A percentile compares a stretch with the other conserved stretches of the same genome.
Conservation (phyloP, 2,797 vertebrate genomes). For the Glyptemys insculpta region DNA sequence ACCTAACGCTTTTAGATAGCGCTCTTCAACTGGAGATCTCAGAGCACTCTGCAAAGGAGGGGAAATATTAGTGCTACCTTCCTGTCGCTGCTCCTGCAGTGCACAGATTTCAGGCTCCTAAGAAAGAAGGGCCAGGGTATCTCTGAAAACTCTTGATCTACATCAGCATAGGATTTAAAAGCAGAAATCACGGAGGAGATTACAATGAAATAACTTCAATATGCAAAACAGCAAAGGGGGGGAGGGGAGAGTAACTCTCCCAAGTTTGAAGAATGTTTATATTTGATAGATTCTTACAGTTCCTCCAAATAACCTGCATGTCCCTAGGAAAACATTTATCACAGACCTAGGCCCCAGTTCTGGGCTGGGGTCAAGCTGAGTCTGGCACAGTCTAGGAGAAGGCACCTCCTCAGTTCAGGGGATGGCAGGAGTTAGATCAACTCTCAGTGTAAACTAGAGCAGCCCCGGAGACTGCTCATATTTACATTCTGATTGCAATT, state of each 20-base stretch:
- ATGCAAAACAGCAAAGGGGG: neutral
- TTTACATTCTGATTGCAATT: neutral
- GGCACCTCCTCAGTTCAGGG: fast-evolving
- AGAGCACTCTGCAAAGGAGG: neutral
- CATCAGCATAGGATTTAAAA: neutral
- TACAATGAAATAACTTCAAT: slow-evolving; percentile 36
- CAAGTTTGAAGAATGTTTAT: neutral
- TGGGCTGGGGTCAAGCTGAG: neutral
- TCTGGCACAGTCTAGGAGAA: neutral
- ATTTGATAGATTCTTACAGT: neutral
- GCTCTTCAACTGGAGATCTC: neutral
- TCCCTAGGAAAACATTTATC: neutral
- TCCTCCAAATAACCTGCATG: neutral
- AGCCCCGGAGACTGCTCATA: neutral
- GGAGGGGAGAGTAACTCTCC: neutral
- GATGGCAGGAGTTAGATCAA: neutral
- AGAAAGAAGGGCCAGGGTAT: neutral
- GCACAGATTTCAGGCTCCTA: fast-evolving
- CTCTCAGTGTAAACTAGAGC: neutral
- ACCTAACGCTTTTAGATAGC: neutral
- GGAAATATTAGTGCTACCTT: neutral
- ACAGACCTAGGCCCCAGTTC: neutral
- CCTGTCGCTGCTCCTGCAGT: neutral
- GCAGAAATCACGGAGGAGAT: slow-evolving; percentile 1
- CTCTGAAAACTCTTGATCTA: neutral